Evolutionary conservation across 2,888 invertebrate genomes (phyloP), one percentile per base, ranked within the genome.

Genomic region (Drosophila neotestacea): DNA sequence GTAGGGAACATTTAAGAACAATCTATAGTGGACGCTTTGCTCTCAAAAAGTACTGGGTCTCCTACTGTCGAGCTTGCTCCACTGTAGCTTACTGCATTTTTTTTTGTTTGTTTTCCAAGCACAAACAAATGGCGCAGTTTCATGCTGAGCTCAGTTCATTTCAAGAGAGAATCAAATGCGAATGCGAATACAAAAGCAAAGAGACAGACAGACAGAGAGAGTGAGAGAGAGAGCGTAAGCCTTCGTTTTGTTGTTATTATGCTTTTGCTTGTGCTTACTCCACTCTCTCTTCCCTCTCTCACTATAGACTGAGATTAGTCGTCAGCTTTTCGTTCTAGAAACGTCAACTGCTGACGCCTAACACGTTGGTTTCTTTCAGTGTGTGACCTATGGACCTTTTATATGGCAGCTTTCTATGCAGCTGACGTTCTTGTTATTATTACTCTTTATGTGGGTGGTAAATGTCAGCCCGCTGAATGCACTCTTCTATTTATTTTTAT

Each of bases 321-420:
- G 78, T 74, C 79, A 73, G 60, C 44, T 67, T 63, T 62, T 79
- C 63, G 83, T 82, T 79, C 83, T 79, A 82, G 83, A 82, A 79
- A 79, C 67, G 80, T 78, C 79, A 79, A 70, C 67, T 52, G 60
- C 30, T 28, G 22, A 39, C 10, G 55, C 36, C 27, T 22, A 22
- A 22, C 22, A 46, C 7, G 30, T 30, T 9, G 9, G 6, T 32
- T 6, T 9, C 39, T 30, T 59, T 52, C 44, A 50, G 52, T 34
- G 42, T 80, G 50, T 82, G 89, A 89, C 85, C 89, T 85, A 82
- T 69, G 79, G 62, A 89, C 85, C 85, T 83, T 84, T 87, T 51
- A 56, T 47, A 54, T 60, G 52, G 66, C 64, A 38, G 22, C 63
- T 79, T 70, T 76, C 54, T 70, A 51, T 76, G 77, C 71, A 65